A percentile compares a stretch with the other conserved stretches of the same genome.
phyloP scores from a whole-genome alignment of 2,888 invertebrate genomes.

The Tenthredo notha region DNA sequence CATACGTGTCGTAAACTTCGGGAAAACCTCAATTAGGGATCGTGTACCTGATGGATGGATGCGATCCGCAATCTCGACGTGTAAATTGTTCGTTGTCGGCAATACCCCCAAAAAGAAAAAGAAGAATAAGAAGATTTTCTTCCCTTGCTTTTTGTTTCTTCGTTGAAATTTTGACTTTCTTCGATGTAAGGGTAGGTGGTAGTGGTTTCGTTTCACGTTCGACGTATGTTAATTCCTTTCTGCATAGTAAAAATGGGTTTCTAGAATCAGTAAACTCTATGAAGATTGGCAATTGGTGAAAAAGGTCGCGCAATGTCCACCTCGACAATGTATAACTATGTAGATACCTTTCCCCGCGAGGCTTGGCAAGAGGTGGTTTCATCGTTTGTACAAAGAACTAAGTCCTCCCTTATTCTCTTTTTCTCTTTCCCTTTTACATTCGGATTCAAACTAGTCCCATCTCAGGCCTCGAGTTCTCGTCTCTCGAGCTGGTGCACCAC shows the following conservation, averaged over 20 bases:
- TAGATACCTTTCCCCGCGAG: background rate
- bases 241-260: background rate
- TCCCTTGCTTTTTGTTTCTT: background rate
- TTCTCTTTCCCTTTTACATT: background rate
- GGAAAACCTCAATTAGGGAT: slow-evolving; percentile 31
- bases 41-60: slow-evolving; percentile 23
- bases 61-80: slow-evolving; percentile 17
- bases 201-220: background rate
- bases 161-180: background rate
- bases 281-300: slow-evolving; percentile 15
- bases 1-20: background rate
- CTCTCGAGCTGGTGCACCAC: background rate
- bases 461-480: background rate
- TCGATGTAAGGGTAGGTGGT: background rate
- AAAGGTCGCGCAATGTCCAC: slow-evolving; percentile 18
- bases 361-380: background rate
- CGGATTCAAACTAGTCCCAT: background rate
- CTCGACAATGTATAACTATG: background rate
- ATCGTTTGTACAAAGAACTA: background rate
- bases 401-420: background rate
- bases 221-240: background rate
- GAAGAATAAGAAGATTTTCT: background rate
- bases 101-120: background rate
- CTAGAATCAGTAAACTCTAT: background rate
- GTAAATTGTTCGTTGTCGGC: background rate